phyloP scores from a whole-genome alignment of 2,113 vertebrate genomes.

The Globicephala melas region DNA sequence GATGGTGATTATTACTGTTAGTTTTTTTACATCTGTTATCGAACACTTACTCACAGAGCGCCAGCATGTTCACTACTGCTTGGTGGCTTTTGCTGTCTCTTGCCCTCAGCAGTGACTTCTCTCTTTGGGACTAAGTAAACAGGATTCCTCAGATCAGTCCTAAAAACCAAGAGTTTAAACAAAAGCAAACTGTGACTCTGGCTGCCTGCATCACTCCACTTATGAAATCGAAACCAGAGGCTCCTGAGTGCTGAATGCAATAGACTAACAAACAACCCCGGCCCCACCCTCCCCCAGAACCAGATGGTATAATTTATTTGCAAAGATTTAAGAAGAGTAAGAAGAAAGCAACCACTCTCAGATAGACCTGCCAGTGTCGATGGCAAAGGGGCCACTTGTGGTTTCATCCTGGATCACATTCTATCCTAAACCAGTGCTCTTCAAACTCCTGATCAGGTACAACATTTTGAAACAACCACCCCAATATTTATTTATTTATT shows the following conservation, averaged over 20 bases:
- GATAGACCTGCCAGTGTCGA: neutral
- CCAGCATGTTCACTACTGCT: rapidly evolving
- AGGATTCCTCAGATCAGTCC: constrained; percentile 22
- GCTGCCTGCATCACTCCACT: neutral
- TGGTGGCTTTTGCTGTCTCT: neutral
- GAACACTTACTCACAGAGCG: rapidly evolving
- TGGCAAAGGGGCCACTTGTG: neutral
- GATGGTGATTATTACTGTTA: rapidly evolving
- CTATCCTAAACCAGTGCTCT: neutral
- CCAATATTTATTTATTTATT: neutral
- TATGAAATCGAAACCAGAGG: constrained; percentile 52
- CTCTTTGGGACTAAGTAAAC: neutral
- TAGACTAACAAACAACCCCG: neutral
- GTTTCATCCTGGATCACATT: neutral
- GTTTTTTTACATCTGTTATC: neutral
- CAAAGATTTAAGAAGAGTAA: neutral
- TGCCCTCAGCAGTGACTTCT: neutral
- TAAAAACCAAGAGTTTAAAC: constrained; percentile 43
- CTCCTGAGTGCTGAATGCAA: neutral
- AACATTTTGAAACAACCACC: neutral
- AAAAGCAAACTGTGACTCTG: constrained; percentile 38
- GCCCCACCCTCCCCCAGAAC: neutral
- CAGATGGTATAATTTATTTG: constrained; percentile 21
- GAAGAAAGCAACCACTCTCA: neutral
- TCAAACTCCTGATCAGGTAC: neutral